phyloP scores from a whole-genome alignment of 2,113 vertebrate species.

The Campylorhamphus procurvoides region DNA sequence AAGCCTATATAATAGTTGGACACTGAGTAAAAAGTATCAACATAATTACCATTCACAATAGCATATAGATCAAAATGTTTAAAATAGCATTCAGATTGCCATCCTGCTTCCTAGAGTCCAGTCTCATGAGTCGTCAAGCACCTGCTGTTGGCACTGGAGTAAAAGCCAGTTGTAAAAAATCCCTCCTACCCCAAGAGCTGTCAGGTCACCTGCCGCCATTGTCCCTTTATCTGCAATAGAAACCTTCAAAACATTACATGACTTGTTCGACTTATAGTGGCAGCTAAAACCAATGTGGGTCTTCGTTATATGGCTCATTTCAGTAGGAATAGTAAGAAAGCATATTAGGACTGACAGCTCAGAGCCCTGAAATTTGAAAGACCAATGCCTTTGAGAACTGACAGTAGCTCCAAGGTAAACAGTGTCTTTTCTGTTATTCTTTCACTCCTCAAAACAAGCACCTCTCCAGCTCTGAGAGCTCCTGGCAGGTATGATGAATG shows the following conservation, averaged over 20 bases:
- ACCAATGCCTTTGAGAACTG: neutral
- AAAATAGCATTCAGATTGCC: neutral
- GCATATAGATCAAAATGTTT: neutral
- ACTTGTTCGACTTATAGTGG: neutral
- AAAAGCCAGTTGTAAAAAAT: neutral
- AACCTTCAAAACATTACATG: neutral
- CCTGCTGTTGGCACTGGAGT: neutral
- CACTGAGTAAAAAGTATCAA: neutral
- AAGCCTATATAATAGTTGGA: neutral
- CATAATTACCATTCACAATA: neutral
- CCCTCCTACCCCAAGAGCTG: neutral
- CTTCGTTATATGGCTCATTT: neutral
- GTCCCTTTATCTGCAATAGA: neutral
- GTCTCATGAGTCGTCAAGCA: neutral
- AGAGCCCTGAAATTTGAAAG: neutral
- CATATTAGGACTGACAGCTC: neutral
- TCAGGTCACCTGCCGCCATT: neutral
- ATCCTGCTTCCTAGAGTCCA: neutral
- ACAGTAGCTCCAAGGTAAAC: slow-evolving; percentile 16
- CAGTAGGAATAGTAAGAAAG: neutral
- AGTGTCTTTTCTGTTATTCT: slow-evolving; percentile 26
- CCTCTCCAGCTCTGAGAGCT: slow-evolving; percentile 8
- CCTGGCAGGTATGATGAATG: slow-evolving; percentile 31
- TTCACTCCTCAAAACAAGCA: slow-evolving; percentile 15
- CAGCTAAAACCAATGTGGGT: neutral